Percentiles rank a stretch among this genome's conserved stretches.
Evolutionary conservation across 2,113 vertebrate species (phyloP).

Genomic region (Ptilorrhoa leucosticta): DNA sequence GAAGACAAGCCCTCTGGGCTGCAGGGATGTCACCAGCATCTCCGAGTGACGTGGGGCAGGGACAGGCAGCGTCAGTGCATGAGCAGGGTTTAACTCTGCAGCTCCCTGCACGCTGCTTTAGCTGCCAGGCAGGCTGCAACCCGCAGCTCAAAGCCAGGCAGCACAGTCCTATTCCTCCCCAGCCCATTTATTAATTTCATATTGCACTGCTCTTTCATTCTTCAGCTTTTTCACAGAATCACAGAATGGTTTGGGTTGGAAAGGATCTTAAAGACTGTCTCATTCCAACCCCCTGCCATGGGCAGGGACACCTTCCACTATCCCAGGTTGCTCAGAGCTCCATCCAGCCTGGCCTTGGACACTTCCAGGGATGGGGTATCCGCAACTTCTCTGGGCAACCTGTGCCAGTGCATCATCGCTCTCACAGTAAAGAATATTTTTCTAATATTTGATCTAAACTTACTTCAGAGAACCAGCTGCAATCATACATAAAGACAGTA

Average conservation of each 20-base stretch:
- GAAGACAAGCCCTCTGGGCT: fast-evolving
- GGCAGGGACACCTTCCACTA: not conserved
- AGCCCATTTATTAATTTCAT: not conserved
- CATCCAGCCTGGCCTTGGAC: not conserved
- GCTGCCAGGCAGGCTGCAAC: not conserved
- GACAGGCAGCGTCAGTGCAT: fast-evolving
- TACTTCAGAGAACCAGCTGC: not conserved
- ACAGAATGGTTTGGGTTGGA: not conserved
- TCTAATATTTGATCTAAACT: not conserved
- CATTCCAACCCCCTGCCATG: not conserved
- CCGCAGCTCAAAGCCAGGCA: not conserved
- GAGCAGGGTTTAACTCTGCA: not conserved
- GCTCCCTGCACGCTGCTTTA: not conserved
- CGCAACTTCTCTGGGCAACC: not conserved
- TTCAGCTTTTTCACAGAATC: not conserved
- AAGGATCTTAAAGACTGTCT: not conserved
- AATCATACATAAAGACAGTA: not conserved
- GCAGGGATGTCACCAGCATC: not conserved
- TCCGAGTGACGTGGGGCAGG: fast-evolving
- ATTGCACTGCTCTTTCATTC: fast-evolving
- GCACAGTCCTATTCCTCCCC: not conserved
- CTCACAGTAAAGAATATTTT: not conserved
- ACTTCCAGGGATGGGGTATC: not conserved
- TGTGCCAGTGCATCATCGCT: not conserved
- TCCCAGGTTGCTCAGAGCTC: not conserved